Percentiles rank a stretch among this genome's conserved stretches.
Evolutionary conservation across 2,797 vertebrate species (phyloP).

Genomic region (Esox masquinongy): DNA sequence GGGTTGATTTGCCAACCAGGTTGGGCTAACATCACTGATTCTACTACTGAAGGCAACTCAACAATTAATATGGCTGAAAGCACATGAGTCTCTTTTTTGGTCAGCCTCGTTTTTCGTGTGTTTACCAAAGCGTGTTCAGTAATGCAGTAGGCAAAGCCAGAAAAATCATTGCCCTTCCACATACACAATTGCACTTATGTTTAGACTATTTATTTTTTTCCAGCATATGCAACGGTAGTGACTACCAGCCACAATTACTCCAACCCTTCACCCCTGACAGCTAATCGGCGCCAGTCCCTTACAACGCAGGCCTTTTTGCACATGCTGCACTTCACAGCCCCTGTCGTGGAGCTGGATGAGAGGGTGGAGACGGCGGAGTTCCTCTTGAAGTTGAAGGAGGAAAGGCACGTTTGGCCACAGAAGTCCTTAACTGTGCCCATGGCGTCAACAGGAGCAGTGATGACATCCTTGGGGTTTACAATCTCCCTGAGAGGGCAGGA

Average conservation of each 20-base stretch:
- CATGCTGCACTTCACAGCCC: slow-evolving; percentile 84
- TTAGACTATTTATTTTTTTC: too few species aligned
- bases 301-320: slow-evolving; percentile 88
- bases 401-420: slow-evolving; percentile 90
- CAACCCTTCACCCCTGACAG: not conserved
- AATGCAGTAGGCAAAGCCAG: too few species aligned
- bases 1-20: too few species aligned
- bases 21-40: too few species aligned
- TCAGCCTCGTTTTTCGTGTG: too few species aligned
- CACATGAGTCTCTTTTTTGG: too few species aligned
- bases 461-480: slow-evolving; percentile 86
- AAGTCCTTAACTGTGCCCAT: slow-evolving; percentile 86
- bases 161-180: too few species aligned
- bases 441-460: slow-evolving; percentile 87
- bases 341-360: slow-evolving; percentile 10
- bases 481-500: slow-evolving; percentile 77
- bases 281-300: slow-evolving; percentile 52
- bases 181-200: too few species aligned
- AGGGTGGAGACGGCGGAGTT: slow-evolving; percentile 66
- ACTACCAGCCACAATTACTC: not conserved
- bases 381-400: slow-evolving; percentile 82
- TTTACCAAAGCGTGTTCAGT: too few species aligned
- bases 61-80: too few species aligned
- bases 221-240: too few species aligned
- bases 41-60: too few species aligned